phyloP scores from a whole-genome alignment of 2,113 vertebrate species.

The Ictidomys tridecemlineatus region DNA sequence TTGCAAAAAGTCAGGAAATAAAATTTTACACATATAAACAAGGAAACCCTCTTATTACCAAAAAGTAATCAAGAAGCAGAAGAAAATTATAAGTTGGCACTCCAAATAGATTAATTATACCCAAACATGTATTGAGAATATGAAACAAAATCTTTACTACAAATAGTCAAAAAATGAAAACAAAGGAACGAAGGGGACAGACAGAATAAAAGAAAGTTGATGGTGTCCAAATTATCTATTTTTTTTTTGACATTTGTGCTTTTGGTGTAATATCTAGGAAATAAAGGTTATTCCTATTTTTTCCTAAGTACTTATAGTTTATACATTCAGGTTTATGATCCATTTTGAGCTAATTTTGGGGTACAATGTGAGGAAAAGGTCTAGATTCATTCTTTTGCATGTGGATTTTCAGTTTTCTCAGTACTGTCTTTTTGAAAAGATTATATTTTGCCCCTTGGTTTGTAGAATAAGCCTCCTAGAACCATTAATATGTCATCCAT shows the following conservation, averaged over 20 bases:
- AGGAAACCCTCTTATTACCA: constrained; percentile 18
- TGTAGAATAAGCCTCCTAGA: background rate
- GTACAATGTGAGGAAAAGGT: background rate
- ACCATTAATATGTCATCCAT: background rate
- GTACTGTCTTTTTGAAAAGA: background rate
- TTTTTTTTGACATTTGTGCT: background rate
- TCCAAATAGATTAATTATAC: constrained; percentile 6
- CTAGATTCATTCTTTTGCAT: background rate
- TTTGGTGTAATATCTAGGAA: background rate
- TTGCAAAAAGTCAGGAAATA: constrained; percentile 30
- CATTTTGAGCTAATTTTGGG: background rate
- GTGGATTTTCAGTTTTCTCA: background rate
- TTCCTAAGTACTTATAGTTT: background rate
- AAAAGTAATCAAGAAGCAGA: constrained; percentile 19
- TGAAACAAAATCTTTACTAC: background rate
- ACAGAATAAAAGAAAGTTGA: background rate
- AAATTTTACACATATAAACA: background rate
- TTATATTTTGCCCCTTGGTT: background rate
- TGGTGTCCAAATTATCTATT: background rate
- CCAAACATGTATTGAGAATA: background rate
- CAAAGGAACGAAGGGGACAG: background rate
- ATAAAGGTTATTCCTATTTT: background rate
- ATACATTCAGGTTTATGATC: background rate
- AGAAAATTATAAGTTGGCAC: background rate
- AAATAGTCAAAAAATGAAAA: background rate